Conservation (phyloP, 2,113 vertebrate genomes). For the Neolamprologus longior region DNA sequence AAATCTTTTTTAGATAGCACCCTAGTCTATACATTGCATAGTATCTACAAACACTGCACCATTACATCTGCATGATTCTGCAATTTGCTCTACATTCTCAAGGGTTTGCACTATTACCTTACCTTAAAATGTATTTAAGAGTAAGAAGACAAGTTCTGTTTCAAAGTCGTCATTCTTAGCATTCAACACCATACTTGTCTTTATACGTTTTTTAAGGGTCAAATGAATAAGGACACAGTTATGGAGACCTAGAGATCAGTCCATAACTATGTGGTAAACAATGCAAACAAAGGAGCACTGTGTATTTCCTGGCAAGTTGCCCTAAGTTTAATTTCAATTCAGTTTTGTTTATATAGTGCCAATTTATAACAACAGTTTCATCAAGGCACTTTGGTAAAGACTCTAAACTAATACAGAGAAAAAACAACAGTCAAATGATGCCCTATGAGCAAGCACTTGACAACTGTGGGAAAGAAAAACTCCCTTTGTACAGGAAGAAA, state of each 20-base stretch:
- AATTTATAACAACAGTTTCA: not conserved
- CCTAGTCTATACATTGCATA: not conserved
- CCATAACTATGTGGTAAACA: not conserved
- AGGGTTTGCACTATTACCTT: not conserved
- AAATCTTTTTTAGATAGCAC: not conserved
- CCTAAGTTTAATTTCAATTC: not conserved
- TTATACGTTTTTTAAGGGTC: not conserved
- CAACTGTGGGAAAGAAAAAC: not conserved
- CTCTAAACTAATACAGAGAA: not conserved
- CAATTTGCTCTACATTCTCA: not conserved
- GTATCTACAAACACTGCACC: not conserved
- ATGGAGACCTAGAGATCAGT: not conserved
- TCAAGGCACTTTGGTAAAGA: not conserved
- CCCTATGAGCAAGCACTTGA: not conserved
- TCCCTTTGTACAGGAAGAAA: not conserved
- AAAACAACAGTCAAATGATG: not conserved
- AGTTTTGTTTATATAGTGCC: not conserved
- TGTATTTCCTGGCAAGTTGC: not conserved
- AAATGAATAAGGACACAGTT: not conserved
- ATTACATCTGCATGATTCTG: not conserved
- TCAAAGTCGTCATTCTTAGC: not conserved
- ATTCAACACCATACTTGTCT: not conserved
- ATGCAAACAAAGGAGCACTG: not conserved
- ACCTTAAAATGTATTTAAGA: not conserved
- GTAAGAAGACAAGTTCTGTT: not conserved